Percentiles rank a stretch among this genome's conserved stretches.
These are phyloP conservation scores for Panthera tigris DNA, from an alignment of 2,113 vertebrate species.

Conservation along the genomic window DNA sequence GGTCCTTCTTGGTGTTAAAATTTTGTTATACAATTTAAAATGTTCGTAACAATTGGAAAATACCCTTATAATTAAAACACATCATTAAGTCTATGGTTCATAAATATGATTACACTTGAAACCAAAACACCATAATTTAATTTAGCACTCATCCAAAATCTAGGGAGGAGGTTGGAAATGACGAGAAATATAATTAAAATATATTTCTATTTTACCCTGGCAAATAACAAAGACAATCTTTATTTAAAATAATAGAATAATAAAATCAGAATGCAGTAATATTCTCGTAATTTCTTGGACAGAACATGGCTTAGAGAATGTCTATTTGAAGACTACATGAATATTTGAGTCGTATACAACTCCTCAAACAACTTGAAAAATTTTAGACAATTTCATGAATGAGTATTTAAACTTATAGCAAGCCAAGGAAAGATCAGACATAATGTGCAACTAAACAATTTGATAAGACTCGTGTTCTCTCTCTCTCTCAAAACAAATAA, in stretches of 20 bases:
- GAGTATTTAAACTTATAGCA: not conserved
- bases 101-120: not conserved
- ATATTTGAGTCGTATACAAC: not conserved
- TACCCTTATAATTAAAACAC: not conserved
- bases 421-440: not conserved
- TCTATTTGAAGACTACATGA: not conserved
- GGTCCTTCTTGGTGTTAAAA: not conserved
- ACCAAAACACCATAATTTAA: not conserved
- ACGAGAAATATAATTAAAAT: conserved; percentile 5
- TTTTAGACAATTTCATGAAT: not conserved
- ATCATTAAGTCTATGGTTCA: not conserved
- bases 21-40: not conserved
- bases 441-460: not conserved
- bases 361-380: not conserved
- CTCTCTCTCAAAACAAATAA: too few relatives aligned
- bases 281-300: not conserved
- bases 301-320: not conserved
- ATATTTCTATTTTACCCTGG: not conserved
- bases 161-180: not conserved
- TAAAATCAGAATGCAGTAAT: not conserved
- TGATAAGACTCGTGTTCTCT: not conserved
- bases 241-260: not conserved
- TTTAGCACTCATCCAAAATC: conserved; percentile 3
- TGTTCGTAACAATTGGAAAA: not conserved
- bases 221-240: not conserved